Conservation (phyloP, 2,113 vertebrate species). For the Ptyas mucosa region DNA sequence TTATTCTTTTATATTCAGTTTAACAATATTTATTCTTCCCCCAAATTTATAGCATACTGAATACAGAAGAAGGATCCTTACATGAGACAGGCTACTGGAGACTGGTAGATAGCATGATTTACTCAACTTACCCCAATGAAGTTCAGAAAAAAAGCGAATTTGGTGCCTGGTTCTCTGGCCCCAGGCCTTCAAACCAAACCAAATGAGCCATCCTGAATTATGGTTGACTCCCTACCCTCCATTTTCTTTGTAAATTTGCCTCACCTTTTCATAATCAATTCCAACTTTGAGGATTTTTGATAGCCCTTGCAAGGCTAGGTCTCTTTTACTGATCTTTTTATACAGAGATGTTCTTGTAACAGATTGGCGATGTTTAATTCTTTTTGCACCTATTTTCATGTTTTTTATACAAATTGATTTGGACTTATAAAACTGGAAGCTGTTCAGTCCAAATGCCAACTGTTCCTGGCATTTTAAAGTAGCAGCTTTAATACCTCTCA, state of each 20-base stretch:
- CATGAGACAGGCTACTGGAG: not conserved
- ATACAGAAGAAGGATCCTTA: not conserved
- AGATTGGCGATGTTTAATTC: slow-evolving; percentile 67
- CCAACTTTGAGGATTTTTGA: slow-evolving; percentile 24
- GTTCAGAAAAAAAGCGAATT: not conserved
- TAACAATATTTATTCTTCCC: not conserved
- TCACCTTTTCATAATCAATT: not conserved
- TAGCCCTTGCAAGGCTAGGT: slow-evolving; percentile 32
- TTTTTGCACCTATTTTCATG: slow-evolving; percentile 62
- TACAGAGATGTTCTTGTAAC: slow-evolving; percentile 34
- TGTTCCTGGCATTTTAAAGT: slow-evolving; percentile 55
- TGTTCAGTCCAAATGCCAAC: slow-evolving; percentile 18
- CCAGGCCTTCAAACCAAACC: not conserved
- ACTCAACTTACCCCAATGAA: not conserved
- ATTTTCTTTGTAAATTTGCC: not conserved
- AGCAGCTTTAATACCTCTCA: slow-evolving; percentile 56
- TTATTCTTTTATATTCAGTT: not conserved
- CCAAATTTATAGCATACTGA: not conserved
- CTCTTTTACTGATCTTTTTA: slow-evolving; percentile 52
- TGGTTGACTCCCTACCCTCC: not conserved
- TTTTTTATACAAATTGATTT: slow-evolving; percentile 62
- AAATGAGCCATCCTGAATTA: not conserved
- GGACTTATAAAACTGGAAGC: slow-evolving; percentile 63
- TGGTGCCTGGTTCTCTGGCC: not conserved
- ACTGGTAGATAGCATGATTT: not conserved